phyloP scores from a whole-genome alignment of 2,113 vertebrate species.

The Entosphenus tridentatus region DNA sequence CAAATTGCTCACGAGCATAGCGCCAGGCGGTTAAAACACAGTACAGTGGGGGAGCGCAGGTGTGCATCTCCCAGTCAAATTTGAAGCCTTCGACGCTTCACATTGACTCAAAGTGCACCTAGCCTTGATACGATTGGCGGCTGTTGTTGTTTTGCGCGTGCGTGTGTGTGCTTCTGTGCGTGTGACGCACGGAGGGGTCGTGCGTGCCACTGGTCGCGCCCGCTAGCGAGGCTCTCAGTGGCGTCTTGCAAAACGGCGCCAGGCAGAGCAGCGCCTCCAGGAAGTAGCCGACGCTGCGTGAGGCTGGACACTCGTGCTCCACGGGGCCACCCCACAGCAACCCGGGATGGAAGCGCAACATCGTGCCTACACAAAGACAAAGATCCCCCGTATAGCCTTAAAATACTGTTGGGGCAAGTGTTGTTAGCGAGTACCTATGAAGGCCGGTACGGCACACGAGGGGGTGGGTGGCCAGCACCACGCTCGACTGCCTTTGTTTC shows the following conservation, averaged over 20 bases:
- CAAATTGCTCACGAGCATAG: too few relatives aligned
- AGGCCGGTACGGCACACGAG: background rate
- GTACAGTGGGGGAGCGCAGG: too few relatives aligned
- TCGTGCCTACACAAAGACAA: constrained; percentile 32
- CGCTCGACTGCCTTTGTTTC: constrained; percentile 5
- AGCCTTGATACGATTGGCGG: too few relatives aligned
- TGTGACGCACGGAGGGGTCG: constrained; percentile 55
- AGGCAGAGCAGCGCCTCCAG: constrained; percentile 68
- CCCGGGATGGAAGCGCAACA: constrained; percentile 69
- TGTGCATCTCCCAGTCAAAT: too few relatives aligned
- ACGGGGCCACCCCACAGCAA: constrained; percentile 45
- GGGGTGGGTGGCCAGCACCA: constrained; percentile 6
- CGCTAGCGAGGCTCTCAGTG: constrained; percentile 44
- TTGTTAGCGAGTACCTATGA: background rate
- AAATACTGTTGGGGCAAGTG: background rate
- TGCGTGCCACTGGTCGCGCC: constrained; percentile 64
- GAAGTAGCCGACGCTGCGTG: constrained; percentile 66
- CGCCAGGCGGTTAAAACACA: too few relatives aligned
- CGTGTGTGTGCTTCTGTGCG: background rate
- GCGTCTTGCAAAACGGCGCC: constrained; percentile 72
- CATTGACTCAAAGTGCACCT: too few relatives aligned
- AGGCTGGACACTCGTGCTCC: constrained; percentile 60
- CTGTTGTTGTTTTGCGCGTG: too few relatives aligned
- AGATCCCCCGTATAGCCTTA: background rate
- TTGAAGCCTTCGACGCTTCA: too few relatives aligned